These are phyloP conservation scores for Eumerus sabulonum DNA, from an alignment of 2,888 invertebrate species.

Conservation along the genomic window DNA sequence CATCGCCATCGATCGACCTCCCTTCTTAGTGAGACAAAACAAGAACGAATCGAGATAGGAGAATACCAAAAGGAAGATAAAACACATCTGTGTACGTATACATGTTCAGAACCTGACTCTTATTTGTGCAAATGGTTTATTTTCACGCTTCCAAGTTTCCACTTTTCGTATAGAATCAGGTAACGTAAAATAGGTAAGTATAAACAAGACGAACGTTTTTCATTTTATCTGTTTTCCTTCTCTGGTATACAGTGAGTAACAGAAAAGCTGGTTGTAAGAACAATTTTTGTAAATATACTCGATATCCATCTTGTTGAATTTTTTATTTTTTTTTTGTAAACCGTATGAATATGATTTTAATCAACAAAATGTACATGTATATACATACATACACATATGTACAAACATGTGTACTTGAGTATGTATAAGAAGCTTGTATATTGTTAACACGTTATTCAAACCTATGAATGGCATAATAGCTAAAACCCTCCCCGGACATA, in stretches of 20 bases:
- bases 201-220: constrained; percentile 14
- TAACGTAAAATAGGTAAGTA: constrained; percentile 20
- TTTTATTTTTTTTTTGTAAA: too few species aligned
- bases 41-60: constrained; percentile 24
- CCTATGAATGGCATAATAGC: too few species aligned
- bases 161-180: constrained; percentile 33
- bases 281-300: too few species aligned
- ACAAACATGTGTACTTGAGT: too few species aligned
- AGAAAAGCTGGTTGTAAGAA: too few species aligned
- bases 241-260: constrained; percentile 47
- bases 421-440: too few species aligned
- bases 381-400: too few species aligned
- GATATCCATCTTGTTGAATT: too few species aligned
- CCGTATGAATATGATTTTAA: too few species aligned
- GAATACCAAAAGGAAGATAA: constrained; percentile 37
- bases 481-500: too few species aligned
- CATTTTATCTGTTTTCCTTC: constrained; percentile 17
- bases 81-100: constrained; percentile 15
- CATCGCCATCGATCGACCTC: constrained; percentile 23
- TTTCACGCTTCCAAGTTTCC: constrained; percentile 20
- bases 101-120: constrained; percentile 49
- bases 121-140: constrained; percentile 54
- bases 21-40: background rate
- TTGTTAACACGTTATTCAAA: too few species aligned
- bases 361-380: too few species aligned